These are phyloP conservation scores for Cliona cf. orientalis DNA, from an alignment of 37 sponge, comb jelly and placozoan genomes.

Conservation along the genomic window DNA sequence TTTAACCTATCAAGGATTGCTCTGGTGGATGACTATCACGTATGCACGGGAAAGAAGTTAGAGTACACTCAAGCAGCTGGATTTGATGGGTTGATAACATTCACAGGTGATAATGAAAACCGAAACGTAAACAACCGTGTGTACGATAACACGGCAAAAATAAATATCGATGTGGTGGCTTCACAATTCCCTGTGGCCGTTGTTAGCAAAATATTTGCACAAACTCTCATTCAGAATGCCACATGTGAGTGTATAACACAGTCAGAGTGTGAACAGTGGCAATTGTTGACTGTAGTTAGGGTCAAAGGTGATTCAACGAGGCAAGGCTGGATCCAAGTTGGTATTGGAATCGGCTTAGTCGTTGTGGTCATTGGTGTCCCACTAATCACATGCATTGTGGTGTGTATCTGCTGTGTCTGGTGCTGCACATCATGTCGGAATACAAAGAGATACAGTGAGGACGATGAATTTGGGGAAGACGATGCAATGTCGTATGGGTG, in stretches of 20 bases:
- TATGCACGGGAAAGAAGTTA: slow-evolving; percentile 1
- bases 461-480: too few relatives aligned
- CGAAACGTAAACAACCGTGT: neutral
- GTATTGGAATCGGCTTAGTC: neutral
- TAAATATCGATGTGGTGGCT: neutral
- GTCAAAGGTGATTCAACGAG: neutral
- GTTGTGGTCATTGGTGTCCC: neutral
- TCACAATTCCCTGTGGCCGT: slow-evolving; percentile 4
- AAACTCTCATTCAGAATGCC: neutral
- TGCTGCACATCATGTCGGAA: neutral
- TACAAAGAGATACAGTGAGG: too few relatives aligned
- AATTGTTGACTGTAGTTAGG: neutral
- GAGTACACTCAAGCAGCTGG: neutral
- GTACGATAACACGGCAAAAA: neutral
- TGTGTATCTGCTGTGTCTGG: neutral
- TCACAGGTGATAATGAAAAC: neutral
- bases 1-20: slow-evolving; percentile 4
- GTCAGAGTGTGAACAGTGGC: neutral
- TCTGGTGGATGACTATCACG: slow-evolving; percentile 2
- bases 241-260: too few relatives aligned
- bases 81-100: slow-evolving; percentile 10
- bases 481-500: too few relatives aligned
- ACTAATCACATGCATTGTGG: neutral
- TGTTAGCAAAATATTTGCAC: slow-evolving; percentile 7
- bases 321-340: neutral